Conservation (phyloP, 2,888 invertebrate genomes). For the Trissonchulus sp. region DNA sequence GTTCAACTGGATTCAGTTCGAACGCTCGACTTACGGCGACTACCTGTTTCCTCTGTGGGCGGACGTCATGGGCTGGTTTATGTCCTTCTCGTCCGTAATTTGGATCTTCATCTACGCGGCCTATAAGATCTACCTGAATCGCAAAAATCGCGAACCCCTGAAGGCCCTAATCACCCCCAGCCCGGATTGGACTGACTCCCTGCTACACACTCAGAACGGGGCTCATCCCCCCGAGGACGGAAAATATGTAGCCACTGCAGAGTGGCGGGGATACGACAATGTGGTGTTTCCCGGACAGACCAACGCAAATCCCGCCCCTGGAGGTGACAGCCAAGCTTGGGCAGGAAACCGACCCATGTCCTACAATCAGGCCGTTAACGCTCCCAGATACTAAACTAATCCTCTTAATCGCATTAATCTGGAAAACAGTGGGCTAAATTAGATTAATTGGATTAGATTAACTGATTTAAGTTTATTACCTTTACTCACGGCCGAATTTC, state of each 20-base stretch:
- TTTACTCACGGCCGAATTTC: too few relatives aligned
- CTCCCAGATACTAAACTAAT: not conserved
- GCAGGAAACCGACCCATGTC: not conserved
- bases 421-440: too few relatives aligned
- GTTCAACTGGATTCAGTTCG: constrained; percentile 14
- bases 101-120: constrained; percentile 19
- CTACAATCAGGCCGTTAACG: not conserved
- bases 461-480: too few relatives aligned
- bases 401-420: too few relatives aligned
- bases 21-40: constrained; percentile 22
- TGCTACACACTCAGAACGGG: too few relatives aligned
- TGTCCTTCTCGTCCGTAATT: not conserved
- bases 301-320: not conserved
- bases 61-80: constrained; percentile 21
- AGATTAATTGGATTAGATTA: too few relatives aligned
- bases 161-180: not conserved
- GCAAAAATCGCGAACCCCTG: not conserved
- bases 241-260: not conserved
- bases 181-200: constrained; percentile 11
- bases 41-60: constrained; percentile 25
- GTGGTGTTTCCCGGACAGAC: not conserved
- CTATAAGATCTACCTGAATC: not conserved
- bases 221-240: constrained; percentile 1
- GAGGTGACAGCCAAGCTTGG: not conserved
- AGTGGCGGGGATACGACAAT: not conserved